Percentiles rank a stretch among this genome's conserved stretches.
These are phyloP conservation scores for Iguana delicatissima DNA, from an alignment of 2,797 vertebrate species.

Conservation along the genomic window DNA sequence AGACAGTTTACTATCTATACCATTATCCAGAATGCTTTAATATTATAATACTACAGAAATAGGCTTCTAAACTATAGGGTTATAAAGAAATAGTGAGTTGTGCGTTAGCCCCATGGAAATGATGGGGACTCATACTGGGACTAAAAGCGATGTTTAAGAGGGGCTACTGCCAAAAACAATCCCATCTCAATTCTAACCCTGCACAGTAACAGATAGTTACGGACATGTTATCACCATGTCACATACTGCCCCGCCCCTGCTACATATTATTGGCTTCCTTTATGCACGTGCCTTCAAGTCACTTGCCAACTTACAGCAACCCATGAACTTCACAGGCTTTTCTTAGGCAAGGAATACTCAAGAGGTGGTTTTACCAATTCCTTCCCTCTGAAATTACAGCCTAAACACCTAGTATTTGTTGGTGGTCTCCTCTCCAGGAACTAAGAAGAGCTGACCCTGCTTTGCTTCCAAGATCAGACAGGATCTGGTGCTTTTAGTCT, in stretches of 20 bases:
- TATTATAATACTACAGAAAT: constrained; percentile 41
- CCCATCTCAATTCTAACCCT: not conserved
- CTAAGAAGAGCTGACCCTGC: too few species aligned
- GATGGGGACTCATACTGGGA: not conserved
- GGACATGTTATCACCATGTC: not conserved
- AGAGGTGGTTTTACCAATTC: too few species aligned
- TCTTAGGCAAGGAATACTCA: too few species aligned
- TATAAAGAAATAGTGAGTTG: not conserved
- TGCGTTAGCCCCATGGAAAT: not conserved
- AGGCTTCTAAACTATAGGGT: not conserved
- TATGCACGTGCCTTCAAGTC: too few species aligned
- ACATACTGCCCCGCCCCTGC: not conserved
- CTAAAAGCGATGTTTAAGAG: not conserved
- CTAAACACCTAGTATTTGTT: too few species aligned
- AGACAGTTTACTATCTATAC: constrained; percentile 6
- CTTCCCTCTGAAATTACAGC: too few species aligned
- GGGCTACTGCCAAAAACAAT: not conserved
- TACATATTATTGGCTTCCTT: not conserved
- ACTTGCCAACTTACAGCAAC: too few species aligned
- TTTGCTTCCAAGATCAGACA: too few species aligned
- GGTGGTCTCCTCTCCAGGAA: too few species aligned
- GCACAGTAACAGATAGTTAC: not conserved
- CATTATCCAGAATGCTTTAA: not conserved
- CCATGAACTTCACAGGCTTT: too few species aligned
- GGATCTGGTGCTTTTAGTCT: too few species aligned